Conservation (phyloP, 2,797 vertebrate genomes). For the Choloepus didactylus region DNA sequence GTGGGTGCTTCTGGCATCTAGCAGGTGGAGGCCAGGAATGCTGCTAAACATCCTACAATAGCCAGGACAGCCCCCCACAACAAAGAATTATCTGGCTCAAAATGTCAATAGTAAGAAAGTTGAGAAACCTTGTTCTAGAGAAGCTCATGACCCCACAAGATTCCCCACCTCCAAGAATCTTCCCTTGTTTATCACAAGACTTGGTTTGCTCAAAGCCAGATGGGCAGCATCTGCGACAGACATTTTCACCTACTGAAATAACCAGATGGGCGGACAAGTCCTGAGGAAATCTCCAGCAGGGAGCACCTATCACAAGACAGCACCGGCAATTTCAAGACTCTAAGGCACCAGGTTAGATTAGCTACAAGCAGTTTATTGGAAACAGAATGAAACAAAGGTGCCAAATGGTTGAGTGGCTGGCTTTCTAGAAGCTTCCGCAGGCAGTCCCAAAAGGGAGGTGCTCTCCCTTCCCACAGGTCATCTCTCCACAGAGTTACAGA, state of each 20-base stretch:
- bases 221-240: not conserved
- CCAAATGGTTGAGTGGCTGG: not conserved
- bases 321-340: conserved; percentile 42
- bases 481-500: not conserved
- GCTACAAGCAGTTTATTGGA: conserved; percentile 81
- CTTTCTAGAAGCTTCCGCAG: conserved; percentile 23
- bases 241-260: not conserved
- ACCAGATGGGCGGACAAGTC: too few species aligned
- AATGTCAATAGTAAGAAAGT: not conserved
- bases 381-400: conserved; percentile 66
- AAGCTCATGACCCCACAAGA: not conserved
- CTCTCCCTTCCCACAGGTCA: not conserved
- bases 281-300: not conserved
- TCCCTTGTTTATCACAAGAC: not conserved
- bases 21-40: not conserved
- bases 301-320: not conserved
- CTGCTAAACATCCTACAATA: not conserved
- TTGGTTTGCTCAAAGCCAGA: not conserved
- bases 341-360: conserved; percentile 62
- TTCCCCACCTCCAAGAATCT: not conserved
- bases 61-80: not conserved
- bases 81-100: not conserved
- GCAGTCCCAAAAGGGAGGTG: not conserved
- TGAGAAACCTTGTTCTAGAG: not conserved
- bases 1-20: rapidly evolving